Percentiles rank a stretch among this genome's conserved stretches.
phyloP scores from a whole-genome alignment of 1,140 invertebrate genomes.

The Gryllus bimaculatus region DNA sequence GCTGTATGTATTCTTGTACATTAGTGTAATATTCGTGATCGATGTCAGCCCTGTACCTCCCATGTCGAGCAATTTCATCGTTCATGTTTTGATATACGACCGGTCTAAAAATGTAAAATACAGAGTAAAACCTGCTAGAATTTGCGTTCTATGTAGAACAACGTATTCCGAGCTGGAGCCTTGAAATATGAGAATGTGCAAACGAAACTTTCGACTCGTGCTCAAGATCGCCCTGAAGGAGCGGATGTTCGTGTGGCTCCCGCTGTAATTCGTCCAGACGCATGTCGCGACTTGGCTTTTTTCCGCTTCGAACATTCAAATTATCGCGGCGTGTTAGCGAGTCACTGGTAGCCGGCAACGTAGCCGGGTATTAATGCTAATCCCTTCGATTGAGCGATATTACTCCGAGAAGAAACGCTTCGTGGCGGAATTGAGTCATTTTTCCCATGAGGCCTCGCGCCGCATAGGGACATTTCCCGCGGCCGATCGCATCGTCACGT shows the following conservation, averaged over 20 bases:
- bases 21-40: no score
- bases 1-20: no score
- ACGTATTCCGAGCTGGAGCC: no score
- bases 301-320: background rate
- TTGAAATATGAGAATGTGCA: no score
- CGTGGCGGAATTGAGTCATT: background rate
- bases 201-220: no score
- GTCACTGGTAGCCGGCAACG: background rate
- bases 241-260: background rate
- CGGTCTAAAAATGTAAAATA: no score
- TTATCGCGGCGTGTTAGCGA: background rate
- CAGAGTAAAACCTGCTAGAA: no score
- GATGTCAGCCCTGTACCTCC: no score
- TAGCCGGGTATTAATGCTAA: background rate
- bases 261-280: background rate
- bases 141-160: no score
- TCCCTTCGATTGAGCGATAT: background rate
- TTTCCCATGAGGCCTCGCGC: background rate
- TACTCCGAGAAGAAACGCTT: background rate
- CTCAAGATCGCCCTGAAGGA: no score
- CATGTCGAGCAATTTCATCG: no score
- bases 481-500: background rate
- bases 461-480: background rate
- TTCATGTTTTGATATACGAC: no score
- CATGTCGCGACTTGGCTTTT: background rate